Base-by-base conservation (phyloP, 2,888 invertebrate species). In the Aricia artaxerxes region DNA sequence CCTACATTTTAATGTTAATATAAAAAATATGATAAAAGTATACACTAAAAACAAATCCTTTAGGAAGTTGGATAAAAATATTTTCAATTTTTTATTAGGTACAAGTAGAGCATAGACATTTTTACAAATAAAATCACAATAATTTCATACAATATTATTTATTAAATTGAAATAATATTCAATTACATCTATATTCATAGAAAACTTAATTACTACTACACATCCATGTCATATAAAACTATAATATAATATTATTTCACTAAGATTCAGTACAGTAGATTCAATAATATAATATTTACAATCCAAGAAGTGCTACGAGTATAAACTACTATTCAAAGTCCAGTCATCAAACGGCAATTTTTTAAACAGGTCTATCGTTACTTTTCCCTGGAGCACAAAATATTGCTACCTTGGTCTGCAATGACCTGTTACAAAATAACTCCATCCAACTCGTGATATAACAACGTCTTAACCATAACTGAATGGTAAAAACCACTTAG, bases 211-310 rank as follows among this genome's bases (percentile, higher is more conserved):
- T 31, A 38, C 69, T 69, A 35, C 69, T 69, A 69, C 69, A 69
- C 69, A 69, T 38, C 69, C 35, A 64, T 64, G 69, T 69, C 38
- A 69, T 69, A 69, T 31, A 69, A 69, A 69, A 69, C 69, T 69
- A 69, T 69, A 35, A 4, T 69, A 3, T 69, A 64, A 35, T 69
- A 11, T 69, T 69, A 69, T 35, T 35, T 35, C 13, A 38, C 35
- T 38, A 69, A 38, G 13, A 69, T 69, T 69, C 69, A 69, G 35
- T 38, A 69, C 69, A 69, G 69, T 35, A 69, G 16, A 69, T 69
- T 69, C 5, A 13, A 13, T 69, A 69, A 69, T 69, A 35, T 38
- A 69, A 69, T 69, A 69, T 69, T 69, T 38, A 69, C 69, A 69
- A 69, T 69, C 4, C 69, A 69, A 35, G 4, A 13, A 35, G 69